Conservation (phyloP, 2,113 vertebrate species). For the Hepsetus odoe region DNA sequence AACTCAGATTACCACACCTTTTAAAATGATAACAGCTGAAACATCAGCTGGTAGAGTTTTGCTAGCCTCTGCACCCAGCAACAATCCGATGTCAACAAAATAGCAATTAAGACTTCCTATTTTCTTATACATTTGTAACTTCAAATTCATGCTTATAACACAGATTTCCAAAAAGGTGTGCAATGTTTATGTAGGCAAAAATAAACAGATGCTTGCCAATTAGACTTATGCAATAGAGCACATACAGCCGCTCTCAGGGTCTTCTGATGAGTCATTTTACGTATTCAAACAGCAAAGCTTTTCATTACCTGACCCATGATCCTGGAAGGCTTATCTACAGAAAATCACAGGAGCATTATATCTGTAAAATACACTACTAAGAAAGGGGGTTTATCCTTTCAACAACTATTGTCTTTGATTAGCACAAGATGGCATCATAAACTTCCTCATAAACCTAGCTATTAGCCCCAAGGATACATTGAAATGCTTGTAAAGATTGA, state of each 20-base stretch:
- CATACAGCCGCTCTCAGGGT: neutral
- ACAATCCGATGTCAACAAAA: no score
- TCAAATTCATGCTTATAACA: neutral
- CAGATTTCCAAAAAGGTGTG: neutral
- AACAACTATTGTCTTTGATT: neutral
- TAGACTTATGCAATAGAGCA: neutral
- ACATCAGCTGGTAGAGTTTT: no score
- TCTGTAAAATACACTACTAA: neutral
- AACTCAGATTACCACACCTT: no score
- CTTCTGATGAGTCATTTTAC: neutral
- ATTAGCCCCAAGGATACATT: neutral
- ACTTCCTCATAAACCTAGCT: neutral
- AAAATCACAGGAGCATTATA: neutral
- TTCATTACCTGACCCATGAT: slow-evolving; percentile 11
- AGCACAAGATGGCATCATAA: neutral
- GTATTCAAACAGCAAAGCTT: neutral
- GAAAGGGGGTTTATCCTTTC: neutral
- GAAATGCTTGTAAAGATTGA: neutral
- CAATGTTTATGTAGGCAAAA: neutral
- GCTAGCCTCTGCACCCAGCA: no score
- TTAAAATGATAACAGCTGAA: no score
- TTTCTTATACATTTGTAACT: neutral
- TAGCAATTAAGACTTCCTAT: no score
- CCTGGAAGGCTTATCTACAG: neutral
- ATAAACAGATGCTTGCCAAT: slow-evolving; percentile 14